phyloP scores from a whole-genome alignment of 2,797 vertebrate species.

The Natrix natrix region DNA sequence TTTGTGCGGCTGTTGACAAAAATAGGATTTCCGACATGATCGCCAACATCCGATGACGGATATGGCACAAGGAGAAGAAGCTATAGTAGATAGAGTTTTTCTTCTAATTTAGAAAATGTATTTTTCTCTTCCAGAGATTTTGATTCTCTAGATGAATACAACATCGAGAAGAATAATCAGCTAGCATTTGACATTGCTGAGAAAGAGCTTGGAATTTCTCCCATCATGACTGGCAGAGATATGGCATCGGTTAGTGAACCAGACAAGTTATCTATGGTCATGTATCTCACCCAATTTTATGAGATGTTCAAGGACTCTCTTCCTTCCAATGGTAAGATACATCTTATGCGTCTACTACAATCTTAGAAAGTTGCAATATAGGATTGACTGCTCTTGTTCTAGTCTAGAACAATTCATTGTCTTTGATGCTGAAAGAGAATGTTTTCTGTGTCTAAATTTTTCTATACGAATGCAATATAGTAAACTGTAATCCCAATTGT shows the following conservation, averaged over 20 bases:
- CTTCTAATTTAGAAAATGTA: background rate
- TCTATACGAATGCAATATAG: background rate
- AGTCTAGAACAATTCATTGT: background rate
- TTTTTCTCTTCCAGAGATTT: constrained; percentile 82
- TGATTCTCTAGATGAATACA: constrained; percentile 87
- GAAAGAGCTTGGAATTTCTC: constrained; percentile 94
- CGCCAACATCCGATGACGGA: no score
- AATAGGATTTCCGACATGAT: no score
- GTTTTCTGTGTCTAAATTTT: background rate
- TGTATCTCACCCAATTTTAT: constrained; percentile 99
- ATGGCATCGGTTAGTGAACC: constrained; percentile 95
- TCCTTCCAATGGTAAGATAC: constrained; percentile 85
- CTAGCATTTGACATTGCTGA: constrained; percentile 93
- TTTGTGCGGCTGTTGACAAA: no score
- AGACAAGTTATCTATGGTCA: constrained; percentile 98
- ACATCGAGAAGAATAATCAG: constrained; percentile 93
- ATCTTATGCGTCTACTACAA: background rate
- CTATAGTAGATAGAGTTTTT: background rate
- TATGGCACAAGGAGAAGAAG: no score
- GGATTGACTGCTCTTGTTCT: background rate
- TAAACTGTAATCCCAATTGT: background rate
- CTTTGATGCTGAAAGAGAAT: background rate
- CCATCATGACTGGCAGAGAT: constrained; percentile 98
- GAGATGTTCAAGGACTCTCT: constrained; percentile 98
- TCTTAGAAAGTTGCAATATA: background rate